A percentile compares a stretch with the other conserved stretches of the same genome.
phyloP scores from a whole-genome alignment of 2,113 vertebrate genomes.

The Scomber colias region DNA sequence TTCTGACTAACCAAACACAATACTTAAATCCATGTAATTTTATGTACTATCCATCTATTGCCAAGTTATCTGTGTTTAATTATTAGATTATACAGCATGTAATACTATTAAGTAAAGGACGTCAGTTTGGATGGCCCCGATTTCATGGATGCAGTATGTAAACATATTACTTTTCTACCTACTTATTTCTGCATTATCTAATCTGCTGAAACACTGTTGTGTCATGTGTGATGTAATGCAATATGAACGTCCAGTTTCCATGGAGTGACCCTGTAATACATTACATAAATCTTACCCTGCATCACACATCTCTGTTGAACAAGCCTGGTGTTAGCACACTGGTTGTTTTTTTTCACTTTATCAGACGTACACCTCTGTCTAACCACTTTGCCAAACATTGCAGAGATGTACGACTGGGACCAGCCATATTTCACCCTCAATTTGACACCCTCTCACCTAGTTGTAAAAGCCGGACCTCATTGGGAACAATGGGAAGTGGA shows the following conservation, averaged over 20 bases:
- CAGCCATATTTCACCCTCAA: constrained; percentile 75
- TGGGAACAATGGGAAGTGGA: constrained; percentile 81
- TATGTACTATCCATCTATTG: not conserved
- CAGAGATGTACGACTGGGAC: constrained; percentile 45
- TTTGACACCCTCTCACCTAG: constrained; percentile 82
- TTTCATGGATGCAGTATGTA: constrained; percentile 4
- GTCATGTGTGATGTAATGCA: constrained; percentile 22
- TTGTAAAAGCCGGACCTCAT: constrained; percentile 83
- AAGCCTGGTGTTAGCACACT: constrained; percentile 1
- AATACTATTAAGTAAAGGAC: constrained; percentile 30
- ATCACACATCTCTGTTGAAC: constrained; percentile 2
- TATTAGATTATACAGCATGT: constrained; percentile 49
- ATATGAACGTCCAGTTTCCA: constrained; percentile 5
- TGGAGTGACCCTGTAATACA: constrained; percentile 4
- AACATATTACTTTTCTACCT: not conserved
- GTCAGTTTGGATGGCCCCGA: constrained; percentile 8
- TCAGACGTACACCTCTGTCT: constrained; percentile 22
- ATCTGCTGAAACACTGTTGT: constrained; percentile 21
- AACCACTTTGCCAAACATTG: constrained; percentile 52
- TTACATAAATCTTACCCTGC: constrained; percentile 10
- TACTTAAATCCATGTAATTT: not conserved
- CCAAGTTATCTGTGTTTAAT: constrained; percentile 20
- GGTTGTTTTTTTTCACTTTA: constrained; percentile 27
- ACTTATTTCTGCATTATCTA: constrained; percentile 20
- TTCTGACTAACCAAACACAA: constrained; percentile 3